phyloP scores from a whole-genome alignment of 2,888 invertebrate genomes.

The Hipparchia sbordonii region DNA sequence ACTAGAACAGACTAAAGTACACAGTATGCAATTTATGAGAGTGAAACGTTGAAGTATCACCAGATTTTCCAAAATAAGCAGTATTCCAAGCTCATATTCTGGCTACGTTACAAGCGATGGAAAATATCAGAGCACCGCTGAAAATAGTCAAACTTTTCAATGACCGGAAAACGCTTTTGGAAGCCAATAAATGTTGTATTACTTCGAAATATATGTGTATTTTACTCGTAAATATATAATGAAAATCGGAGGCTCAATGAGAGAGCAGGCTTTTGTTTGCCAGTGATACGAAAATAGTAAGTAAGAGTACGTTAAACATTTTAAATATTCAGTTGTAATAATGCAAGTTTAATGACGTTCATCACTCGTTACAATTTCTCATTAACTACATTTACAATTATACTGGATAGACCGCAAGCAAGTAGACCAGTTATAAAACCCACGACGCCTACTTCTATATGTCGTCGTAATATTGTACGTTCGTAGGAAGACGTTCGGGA shows the following conservation, averaged over 20 bases:
- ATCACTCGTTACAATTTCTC: background rate
- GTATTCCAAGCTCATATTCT: background rate
- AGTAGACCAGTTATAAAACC: background rate
- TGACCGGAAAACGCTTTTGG: conserved; percentile 5
- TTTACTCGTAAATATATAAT: conserved; percentile 11
- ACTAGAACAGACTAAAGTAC: background rate
- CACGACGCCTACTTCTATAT: no score
- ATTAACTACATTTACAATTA: background rate
- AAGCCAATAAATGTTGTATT: background rate
- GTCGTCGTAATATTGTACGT: no score
- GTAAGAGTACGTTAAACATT: background rate
- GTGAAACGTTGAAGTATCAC: background rate
- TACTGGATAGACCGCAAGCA: background rate
- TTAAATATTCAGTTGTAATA: conserved; percentile 1
- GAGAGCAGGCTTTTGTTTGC: background rate
- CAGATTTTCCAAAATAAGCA: conserved; percentile 6
- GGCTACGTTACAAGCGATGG: background rate
- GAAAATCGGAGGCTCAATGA: background rate
- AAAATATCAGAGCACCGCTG: background rate
- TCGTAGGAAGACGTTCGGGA: no score
- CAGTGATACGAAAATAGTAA: background rate
- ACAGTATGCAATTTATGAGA: background rate
- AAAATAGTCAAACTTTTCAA: conserved; percentile 12
- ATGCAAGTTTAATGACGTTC: background rate
- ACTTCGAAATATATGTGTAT: background rate